Conservation (phyloP, 2,888 invertebrate species). For the Trachelus iudaicus region DNA sequence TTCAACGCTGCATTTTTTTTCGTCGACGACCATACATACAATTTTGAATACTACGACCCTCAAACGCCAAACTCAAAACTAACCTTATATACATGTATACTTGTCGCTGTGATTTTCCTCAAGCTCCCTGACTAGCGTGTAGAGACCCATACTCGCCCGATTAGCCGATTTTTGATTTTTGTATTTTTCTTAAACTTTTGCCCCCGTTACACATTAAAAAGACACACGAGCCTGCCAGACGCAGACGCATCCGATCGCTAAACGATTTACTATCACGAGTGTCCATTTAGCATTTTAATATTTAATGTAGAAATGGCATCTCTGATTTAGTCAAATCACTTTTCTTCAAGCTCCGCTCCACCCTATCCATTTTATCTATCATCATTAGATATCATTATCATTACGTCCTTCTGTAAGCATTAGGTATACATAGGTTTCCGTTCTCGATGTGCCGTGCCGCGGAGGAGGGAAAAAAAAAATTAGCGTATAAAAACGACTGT, state of each 20-base stretch:
- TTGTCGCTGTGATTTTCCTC: neutral
- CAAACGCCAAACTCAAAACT: neutral
- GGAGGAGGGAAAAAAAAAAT: constrained; percentile 29
- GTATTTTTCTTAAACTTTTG: neutral
- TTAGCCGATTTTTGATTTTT: neutral
- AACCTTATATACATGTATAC: neutral
- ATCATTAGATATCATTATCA: constrained; percentile 29
- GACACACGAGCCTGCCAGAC: neutral
- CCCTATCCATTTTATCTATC: constrained; percentile 20
- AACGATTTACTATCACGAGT: neutral
- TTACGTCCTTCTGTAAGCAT: constrained; percentile 55
- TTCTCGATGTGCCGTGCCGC: constrained; percentile 54
- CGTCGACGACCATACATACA: neutral
- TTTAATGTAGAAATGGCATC: neutral
- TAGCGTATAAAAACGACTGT: too few species aligned
- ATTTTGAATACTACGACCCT: neutral
- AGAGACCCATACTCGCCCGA: neutral
- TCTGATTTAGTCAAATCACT: neutral
- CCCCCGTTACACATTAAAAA: neutral
- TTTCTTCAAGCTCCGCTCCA: constrained; percentile 17
- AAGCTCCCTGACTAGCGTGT: neutral
- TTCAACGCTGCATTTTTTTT: neutral
- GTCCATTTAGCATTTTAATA: neutral
- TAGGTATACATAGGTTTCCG: constrained; percentile 54
- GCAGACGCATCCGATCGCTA: neutral